phyloP scores from a whole-genome alignment of 2,888 invertebrate species.

The Geotrupes spiniger region DNA sequence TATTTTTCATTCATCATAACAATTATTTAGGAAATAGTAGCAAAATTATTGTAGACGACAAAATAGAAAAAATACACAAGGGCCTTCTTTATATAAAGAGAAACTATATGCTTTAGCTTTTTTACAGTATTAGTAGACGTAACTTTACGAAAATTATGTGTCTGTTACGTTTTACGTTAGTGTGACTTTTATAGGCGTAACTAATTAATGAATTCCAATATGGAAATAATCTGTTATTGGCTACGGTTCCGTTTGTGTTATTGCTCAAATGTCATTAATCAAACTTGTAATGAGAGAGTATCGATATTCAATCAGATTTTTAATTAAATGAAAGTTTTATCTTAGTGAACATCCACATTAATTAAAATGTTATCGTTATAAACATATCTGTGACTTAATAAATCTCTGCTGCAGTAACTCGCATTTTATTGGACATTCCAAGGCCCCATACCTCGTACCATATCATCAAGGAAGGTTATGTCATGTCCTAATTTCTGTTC shows the following conservation, averaged over 20 bases:
- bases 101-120: constrained; percentile 29
- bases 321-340: constrained; percentile 12
- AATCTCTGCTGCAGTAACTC: constrained; percentile 20
- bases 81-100: constrained; percentile 27
- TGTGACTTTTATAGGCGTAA: constrained; percentile 8
- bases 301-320: neutral
- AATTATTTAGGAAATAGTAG: neutral
- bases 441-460: too few species aligned
- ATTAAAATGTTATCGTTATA: constrained; percentile 34
- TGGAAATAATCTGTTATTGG: neutral
- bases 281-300: too few species aligned
- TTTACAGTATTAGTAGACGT: constrained; percentile 26
- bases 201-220: constrained; percentile 8
- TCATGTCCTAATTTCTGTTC: too few species aligned
- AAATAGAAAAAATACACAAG: constrained; percentile 21
- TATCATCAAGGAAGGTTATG: too few species aligned
- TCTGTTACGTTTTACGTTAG: too few species aligned
- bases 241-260: neutral
- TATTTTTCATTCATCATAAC: too few species aligned
- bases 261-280: constrained; percentile 1
- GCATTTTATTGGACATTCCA: constrained; percentile 8
- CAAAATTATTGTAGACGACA: constrained; percentile 2
- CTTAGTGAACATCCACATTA: constrained; percentile 14
- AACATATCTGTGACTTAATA: constrained; percentile 35
- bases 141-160: constrained; percentile 3